Evolutionary conservation across 2,888 invertebrate species (phyloP).

Genomic region (Calliscelio sp.): DNA sequence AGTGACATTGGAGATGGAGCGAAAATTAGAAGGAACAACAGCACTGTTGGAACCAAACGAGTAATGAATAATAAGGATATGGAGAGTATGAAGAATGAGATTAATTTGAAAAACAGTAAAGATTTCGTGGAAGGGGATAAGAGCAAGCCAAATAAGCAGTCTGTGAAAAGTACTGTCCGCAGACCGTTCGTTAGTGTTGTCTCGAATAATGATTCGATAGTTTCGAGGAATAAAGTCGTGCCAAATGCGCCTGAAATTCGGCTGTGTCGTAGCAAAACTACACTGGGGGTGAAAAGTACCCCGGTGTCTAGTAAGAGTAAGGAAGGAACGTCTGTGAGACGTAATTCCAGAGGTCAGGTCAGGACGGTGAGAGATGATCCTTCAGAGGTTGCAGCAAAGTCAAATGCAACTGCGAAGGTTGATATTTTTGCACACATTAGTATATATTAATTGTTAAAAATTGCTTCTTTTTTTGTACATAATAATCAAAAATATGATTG

Average conservation of each 20-base stretch:
- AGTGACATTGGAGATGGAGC: constrained; percentile 69
- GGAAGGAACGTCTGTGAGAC: constrained; percentile 81
- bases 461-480: no score
- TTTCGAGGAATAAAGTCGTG: constrained; percentile 83
- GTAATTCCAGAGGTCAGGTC: constrained; percentile 75
- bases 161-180: constrained; percentile 51
- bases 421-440: no score
- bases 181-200: constrained; percentile 59
- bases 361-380: constrained; percentile 2
- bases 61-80: constrained; percentile 74
- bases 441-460: no score
- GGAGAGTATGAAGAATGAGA: constrained; percentile 79
- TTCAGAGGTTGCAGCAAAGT: constrained; percentile 6
- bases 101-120: constrained; percentile 73
- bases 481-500: no score
- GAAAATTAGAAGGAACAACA: constrained; percentile 58
- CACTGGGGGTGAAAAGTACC: constrained; percentile 79
- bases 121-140: constrained; percentile 29
- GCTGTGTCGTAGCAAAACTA: constrained; percentile 83
- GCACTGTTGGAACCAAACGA: constrained; percentile 26
- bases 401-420: constrained; percentile 16
- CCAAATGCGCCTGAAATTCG: constrained; percentile 75
- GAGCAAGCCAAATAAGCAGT: no score
- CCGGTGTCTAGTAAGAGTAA: constrained; percentile 76
- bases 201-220: constrained; percentile 76